Conservation (phyloP, 2,888 invertebrate genomes). For the Beris morrisii region DNA sequence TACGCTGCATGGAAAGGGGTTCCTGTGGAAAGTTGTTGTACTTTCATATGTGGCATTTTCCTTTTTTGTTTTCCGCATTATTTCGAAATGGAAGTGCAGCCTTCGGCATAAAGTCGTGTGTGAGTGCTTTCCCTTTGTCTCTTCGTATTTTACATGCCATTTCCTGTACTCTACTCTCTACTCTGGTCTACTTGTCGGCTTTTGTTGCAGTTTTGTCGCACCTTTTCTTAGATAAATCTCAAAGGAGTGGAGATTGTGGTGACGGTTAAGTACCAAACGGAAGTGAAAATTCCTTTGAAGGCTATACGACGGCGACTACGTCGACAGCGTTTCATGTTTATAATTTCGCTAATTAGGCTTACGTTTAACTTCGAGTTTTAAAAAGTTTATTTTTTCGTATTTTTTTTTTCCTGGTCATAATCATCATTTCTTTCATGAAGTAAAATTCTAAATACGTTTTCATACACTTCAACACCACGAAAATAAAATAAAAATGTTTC, state of each 20-base stretch:
- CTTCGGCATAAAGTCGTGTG: conserved; percentile 15
- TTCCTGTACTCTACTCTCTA: conserved; percentile 26
- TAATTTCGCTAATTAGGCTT: conserved; percentile 30
- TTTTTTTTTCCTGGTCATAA: too few species aligned
- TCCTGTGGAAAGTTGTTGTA: background rate
- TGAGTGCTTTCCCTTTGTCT: conserved; percentile 18
- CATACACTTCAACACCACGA: too few species aligned
- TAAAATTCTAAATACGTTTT: too few species aligned
- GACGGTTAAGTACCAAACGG: conserved; percentile 27
- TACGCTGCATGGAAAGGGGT: conserved; percentile 5
- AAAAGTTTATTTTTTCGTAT: too few species aligned
- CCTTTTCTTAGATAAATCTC: conserved; percentile 13
- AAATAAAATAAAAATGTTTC: too few species aligned
- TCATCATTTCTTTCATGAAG: too few species aligned
- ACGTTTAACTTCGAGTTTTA: conserved; percentile 13
- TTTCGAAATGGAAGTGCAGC: conserved; percentile 26
- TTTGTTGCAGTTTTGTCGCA: conserved; percentile 30
- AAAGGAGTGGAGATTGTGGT: conserved; percentile 29
- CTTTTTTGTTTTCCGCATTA: conserved; percentile 14
- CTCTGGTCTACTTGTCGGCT: conserved; percentile 32
- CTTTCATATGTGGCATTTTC: background rate
- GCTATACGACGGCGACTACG: conserved; percentile 5
- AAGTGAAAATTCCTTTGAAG: conserved; percentile 28
- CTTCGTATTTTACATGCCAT: conserved; percentile 31
- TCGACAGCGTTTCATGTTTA: conserved; percentile 15